Evolutionary conservation across 1,140 invertebrate genomes (phyloP).

Genomic region (Cryptotermes secundus): DNA sequence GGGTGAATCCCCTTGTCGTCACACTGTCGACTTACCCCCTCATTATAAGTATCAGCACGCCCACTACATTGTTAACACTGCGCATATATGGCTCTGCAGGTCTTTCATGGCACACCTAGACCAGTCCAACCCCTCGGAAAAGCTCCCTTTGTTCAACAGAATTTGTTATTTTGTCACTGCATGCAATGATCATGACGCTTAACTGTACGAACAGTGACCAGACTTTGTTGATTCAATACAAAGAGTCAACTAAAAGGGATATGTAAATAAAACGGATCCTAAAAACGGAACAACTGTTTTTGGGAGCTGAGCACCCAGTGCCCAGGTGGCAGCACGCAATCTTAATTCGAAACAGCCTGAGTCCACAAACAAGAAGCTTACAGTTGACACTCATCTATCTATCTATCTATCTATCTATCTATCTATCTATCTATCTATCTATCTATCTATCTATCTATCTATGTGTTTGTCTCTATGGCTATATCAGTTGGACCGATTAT

Average conservation of each 20-base stretch:
- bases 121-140: neutral
- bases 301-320: neutral
- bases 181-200: neutral
- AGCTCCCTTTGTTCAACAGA: neutral
- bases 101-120: neutral
- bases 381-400: no score
- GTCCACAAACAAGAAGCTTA: no score
- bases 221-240: neutral
- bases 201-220: neutral
- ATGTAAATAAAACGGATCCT: neutral
- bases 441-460: no score
- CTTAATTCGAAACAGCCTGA: no score
- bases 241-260: neutral
- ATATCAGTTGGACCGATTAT: no score
- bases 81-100: neutral
- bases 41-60: neutral
- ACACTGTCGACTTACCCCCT: neutral
- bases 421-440: no score
- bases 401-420: no score
- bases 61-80: neutral
- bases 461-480: no score
- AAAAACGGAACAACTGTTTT: neutral
- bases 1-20: constrained; percentile 12
- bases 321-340: no score
- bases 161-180: neutral